A percentile compares a stretch with the other conserved stretches of the same genome.
These are phyloP conservation scores for Kuschelorhynchus macadamiae DNA, from an alignment of 2,888 invertebrate species.

Conservation along the genomic window DNA sequence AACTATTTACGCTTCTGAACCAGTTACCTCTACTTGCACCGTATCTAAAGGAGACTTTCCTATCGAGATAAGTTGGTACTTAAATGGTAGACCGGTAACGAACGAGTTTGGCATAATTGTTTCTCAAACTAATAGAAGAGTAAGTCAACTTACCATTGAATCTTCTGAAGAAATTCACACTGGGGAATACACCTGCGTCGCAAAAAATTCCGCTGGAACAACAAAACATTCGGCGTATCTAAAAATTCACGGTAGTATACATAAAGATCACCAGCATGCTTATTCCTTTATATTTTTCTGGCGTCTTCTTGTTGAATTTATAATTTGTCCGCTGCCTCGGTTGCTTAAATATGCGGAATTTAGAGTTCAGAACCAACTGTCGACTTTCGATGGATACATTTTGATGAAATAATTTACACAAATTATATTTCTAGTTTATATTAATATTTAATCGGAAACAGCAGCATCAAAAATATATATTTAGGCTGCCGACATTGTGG, in stretches of 20 bases:
- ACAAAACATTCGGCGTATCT: slow-evolving; percentile 76
- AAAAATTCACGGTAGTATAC: slow-evolving; percentile 76
- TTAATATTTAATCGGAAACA: no score
- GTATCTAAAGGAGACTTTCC: slow-evolving; percentile 79
- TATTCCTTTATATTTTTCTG: not conserved
- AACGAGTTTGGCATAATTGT: slow-evolving; percentile 64
- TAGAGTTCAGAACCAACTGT: no score
- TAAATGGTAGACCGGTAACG: slow-evolving; percentile 64
- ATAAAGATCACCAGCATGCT: not conserved
- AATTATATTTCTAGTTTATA: no score
- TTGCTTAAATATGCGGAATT: no score
- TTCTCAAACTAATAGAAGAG: slow-evolving; percentile 61
- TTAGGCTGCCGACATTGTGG: no score
- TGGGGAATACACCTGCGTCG: slow-evolving; percentile 84
- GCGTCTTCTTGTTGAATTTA: not conserved
- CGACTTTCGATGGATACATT: no score
- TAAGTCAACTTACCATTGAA: slow-evolving; percentile 75
- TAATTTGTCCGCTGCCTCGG: no score
- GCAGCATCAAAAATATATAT: no score
- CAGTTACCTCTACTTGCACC: slow-evolving; percentile 75
- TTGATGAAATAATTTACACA: no score
- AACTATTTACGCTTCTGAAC: slow-evolving; percentile 75
- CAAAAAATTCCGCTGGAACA: slow-evolving; percentile 78
- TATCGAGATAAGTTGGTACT: slow-evolving; percentile 62
- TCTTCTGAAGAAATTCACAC: slow-evolving; percentile 77